A percentile compares a stretch with the other conserved stretches of the same genome.
These are phyloP conservation scores for Stenotaenia linearis DNA, from an alignment of 2,888 invertebrate species.

Conservation along the genomic window DNA sequence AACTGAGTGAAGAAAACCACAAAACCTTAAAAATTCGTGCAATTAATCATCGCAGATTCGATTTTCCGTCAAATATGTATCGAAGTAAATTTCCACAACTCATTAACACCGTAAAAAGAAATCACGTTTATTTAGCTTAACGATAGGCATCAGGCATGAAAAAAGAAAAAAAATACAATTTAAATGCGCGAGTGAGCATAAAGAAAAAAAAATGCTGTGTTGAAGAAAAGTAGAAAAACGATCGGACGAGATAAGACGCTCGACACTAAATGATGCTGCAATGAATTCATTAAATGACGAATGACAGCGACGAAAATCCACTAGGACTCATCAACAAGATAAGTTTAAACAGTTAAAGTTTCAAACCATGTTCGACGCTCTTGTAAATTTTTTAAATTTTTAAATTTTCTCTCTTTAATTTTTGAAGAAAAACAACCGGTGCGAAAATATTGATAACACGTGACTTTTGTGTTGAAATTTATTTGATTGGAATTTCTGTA, in stretches of 20 bases:
- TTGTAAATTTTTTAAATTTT: neutral
- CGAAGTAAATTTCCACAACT: neutral
- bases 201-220: neutral
- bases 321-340: slow-evolving; percentile 14
- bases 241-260: neutral
- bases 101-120: neutral
- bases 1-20: too few species aligned
- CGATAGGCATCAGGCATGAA: neutral
- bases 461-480: too few species aligned
- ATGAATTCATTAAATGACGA: slow-evolving; percentile 11
- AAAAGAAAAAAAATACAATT: neutral
- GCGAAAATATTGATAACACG: too few species aligned
- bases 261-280: slow-evolving; percentile 11
- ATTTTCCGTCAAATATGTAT: neutral
- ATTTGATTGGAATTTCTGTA: too few species aligned
- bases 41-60: too few species aligned
- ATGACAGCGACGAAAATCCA: neutral
- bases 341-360: neutral
- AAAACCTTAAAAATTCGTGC: too few species aligned
- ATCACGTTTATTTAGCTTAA: neutral
- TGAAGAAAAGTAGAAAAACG: slow-evolving; percentile 2
- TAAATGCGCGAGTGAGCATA: neutral
- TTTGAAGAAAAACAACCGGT: neutral
- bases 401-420: neutral
- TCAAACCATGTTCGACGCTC: neutral